These are phyloP conservation scores for Pseudachorutes palmiensis DNA, from an alignment of 1,140 invertebrate species.

Conservation along the genomic window DNA sequence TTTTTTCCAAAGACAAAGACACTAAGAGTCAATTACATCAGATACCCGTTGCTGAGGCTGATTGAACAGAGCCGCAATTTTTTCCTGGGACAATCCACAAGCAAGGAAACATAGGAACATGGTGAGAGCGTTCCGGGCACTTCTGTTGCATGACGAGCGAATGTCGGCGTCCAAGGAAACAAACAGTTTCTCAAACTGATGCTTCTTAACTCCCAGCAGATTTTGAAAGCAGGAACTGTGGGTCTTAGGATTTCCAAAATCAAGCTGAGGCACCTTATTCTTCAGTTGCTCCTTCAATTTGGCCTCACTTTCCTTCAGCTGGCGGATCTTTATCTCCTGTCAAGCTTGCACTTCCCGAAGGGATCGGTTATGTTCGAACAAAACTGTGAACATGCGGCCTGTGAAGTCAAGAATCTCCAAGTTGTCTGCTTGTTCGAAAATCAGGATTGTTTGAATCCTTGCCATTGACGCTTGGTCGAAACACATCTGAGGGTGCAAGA, in stretches of 20 bases:
- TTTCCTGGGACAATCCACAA: background rate
- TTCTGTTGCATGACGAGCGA: background rate
- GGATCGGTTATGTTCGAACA: no score
- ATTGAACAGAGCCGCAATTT: background rate
- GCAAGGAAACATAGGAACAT: background rate
- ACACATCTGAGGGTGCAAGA: background rate
- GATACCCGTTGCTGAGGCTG: slow-evolving; percentile 5
- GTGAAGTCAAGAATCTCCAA: no score
- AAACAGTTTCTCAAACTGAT: background rate
- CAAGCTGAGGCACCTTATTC: no score
- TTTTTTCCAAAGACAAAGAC: background rate
- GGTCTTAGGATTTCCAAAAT: no score
- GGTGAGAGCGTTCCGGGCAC: background rate
- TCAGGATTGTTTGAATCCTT: no score
- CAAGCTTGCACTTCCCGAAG: no score
- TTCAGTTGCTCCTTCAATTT: no score
- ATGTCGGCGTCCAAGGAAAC: background rate
- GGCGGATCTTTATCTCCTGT: no score
- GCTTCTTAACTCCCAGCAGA: background rate
- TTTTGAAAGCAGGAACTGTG: no score
- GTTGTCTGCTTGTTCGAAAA: background rate
- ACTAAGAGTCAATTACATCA: slow-evolving; percentile 4
- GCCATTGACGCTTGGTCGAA: background rate
- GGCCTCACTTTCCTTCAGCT: no score
- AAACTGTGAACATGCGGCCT: no score